Conservation (phyloP, 2,888 invertebrate genomes). For the Peribatodes rhomboidaria region DNA sequence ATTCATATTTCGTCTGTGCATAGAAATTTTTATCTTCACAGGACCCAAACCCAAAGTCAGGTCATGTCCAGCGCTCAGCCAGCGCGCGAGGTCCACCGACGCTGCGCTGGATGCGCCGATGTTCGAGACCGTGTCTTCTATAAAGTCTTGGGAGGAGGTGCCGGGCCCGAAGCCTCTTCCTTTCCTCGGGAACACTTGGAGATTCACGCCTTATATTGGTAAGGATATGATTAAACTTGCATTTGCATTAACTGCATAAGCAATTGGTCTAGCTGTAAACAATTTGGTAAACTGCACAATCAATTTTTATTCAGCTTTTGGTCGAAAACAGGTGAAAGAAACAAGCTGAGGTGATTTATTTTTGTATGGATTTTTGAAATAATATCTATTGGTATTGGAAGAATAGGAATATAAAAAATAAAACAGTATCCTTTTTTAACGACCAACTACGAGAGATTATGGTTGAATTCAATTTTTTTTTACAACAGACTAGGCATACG, state of each 20-base stretch:
- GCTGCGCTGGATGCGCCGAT: constrained; percentile 66
- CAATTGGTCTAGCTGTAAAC: background rate
- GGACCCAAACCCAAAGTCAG: constrained; percentile 52
- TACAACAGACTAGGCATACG: no score
- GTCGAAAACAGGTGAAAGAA: no score
- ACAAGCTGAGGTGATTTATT: no score
- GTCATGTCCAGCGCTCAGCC: constrained; percentile 66
- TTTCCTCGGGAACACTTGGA: constrained; percentile 88
- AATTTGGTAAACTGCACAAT: no score
- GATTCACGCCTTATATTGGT: constrained; percentile 88
- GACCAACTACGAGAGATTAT: no score
- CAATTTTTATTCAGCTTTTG: no score
- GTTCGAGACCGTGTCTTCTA: constrained; percentile 67
- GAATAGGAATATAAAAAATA: background rate
- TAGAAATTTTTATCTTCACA: constrained; percentile 35
- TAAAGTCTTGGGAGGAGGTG: constrained; percentile 84
- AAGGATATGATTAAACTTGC: constrained; percentile 49
- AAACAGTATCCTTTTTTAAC: background rate
- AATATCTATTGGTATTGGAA: no score
- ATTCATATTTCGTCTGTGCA: no score
- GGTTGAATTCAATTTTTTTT: no score
- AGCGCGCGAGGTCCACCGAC: constrained; percentile 73
- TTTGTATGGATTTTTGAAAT: no score
- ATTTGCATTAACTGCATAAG: no score
- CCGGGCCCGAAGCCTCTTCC: constrained; percentile 88